Evolutionary conservation across 1,140 invertebrate genomes (phyloP).

Genomic region (Coboldia fuscipes): DNA sequence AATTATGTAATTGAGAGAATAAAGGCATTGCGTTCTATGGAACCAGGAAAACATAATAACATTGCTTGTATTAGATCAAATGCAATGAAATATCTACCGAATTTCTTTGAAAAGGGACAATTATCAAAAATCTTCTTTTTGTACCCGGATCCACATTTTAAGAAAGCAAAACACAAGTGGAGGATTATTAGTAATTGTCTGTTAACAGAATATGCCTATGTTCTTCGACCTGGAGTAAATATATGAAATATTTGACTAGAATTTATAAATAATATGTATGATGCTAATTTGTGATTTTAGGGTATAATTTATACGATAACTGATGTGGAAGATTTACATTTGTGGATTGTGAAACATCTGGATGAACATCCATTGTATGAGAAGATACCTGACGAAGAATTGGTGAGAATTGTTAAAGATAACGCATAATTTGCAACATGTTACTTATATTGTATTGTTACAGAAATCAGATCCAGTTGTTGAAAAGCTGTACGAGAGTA

Average conservation of each 20-base stretch:
- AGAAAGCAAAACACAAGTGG: slow-evolving; percentile 98
- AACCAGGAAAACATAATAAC: slow-evolving; percentile 69
- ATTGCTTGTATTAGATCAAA: slow-evolving; percentile 91
- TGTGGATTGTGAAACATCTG: slow-evolving; percentile 94
- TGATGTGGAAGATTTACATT: slow-evolving; percentile 91
- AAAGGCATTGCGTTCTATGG: slow-evolving; percentile 53
- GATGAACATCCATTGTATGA: slow-evolving; percentile 78
- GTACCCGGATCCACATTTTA: slow-evolving; percentile 99
- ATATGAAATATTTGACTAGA: slow-evolving; percentile 3
- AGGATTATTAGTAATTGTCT: slow-evolving; percentile 87
- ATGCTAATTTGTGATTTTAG: slow-evolving; percentile 24
- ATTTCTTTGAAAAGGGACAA: slow-evolving; percentile 89
- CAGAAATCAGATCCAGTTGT: slow-evolving; percentile 67
- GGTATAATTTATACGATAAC: slow-evolving; percentile 91
- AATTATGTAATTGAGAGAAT: slow-evolving; percentile 96
- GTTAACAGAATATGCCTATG: slow-evolving; percentile 92
- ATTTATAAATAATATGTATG: neutral
- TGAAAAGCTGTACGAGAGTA: slow-evolving; percentile 72
- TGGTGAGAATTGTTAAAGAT: slow-evolving; percentile 29
- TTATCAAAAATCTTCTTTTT: slow-evolving; percentile 97
- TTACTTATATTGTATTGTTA: slow-evolving; percentile 7
- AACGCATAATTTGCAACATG: neutral
- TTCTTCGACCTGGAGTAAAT: slow-evolving; percentile 56
- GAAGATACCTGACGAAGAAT: slow-evolving; percentile 43
- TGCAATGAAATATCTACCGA: slow-evolving; percentile 97